Evolutionary conservation across 92 coral and sea anemone species (phyloP), one percentile per base, ranked within the genome.

Genomic region (Bergia puertoricense): DNA sequence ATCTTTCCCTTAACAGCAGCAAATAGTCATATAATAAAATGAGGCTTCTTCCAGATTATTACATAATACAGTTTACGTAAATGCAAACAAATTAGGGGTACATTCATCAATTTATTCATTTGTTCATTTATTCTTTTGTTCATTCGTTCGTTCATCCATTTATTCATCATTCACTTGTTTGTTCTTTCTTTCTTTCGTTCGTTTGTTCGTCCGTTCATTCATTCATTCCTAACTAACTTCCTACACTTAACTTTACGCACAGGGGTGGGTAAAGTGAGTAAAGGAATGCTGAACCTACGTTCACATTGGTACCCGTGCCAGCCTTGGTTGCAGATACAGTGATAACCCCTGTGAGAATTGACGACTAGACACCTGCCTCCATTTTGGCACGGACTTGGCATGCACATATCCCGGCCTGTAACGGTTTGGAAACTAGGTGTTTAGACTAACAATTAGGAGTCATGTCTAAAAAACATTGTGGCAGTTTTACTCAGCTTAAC

Each of bases 231-330:
- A 74, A 23, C 20, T 41, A 74, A 23, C 6, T 14, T 0, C n/a
- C 42, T 5, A 40, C 48, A 11, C 45, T 11, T 13, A 76, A 36
- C 30, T 22, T 2, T 5, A 86, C 4, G 30, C 30, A 41, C 62
- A 36, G 30, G 42, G 11, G 16, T 4, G 57, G 20, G n/a, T 38
- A 39, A 66, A 36, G 7, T 4, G 57, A 38, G n/a, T 38, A 39
- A 66, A 36, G 7, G 54, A 39, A 6, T 9, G 51, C 9, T 38
- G 54, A n/a, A 76, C 98, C 88, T 97, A 97, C 99, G 95, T 89
- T 97, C 96, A 80, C 99, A 97, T 56, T 88, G 90, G 88, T 90
- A 94, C 45, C 99, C 99, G 18, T 91, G 99, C 96, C 96, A 95
- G n/a, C 99, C 98, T 20, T 90, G 80, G 30, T 79, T 85, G 90